Base-by-base conservation (phyloP, 2,113 vertebrate species). In the Varanus komodoensis region DNA sequence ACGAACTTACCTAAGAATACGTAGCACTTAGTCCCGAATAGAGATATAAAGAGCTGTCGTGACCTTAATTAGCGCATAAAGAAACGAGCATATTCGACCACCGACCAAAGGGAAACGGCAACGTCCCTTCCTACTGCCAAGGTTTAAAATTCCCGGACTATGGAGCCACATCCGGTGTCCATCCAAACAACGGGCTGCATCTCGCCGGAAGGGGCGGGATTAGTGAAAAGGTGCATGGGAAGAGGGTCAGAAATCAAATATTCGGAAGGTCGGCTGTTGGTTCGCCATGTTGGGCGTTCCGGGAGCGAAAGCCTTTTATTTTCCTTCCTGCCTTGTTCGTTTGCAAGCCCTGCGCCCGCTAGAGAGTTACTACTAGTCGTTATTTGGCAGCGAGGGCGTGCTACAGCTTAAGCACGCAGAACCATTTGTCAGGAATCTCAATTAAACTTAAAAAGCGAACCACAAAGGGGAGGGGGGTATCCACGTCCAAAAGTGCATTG, bases 121-220 rank as follows among this genome's bases (percentile, higher is more conserved):
- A 71, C 84, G 8, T n/a, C 27, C 52, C 27, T 2, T 74, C 23
- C 21, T 11, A 27, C 77, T 23, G 44, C 7, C 11, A 3, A 61
- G 3, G 48, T 94, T 94, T 85, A 92, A 93, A 93, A 88, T 6
- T 88, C 91, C 57, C 84, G 1, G 19, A 68, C 32, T 1, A 34
- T 0, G 2, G 0, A 0, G 15, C n/a, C 44, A n/a, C 87, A 79
- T 91, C 89, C 89, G 84, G 29, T 4, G 34, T 0, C 64, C 0
- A 0, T 3, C 15, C 7, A 50, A n/a, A 80, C 82, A 91, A 81
- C 32, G 0, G 6, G 1, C 2, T 0, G 71, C 6, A 29, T 0
- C 2, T 0, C 0, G 0, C 3, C 8, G 34, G 90, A 86, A 61
- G 2, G 1, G 75, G 84, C 1, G 61, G 38, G 25, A 12, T 1